Base-by-base conservation (phyloP, 2,888 invertebrate genomes). In the Ormyrus thymus region DNA sequence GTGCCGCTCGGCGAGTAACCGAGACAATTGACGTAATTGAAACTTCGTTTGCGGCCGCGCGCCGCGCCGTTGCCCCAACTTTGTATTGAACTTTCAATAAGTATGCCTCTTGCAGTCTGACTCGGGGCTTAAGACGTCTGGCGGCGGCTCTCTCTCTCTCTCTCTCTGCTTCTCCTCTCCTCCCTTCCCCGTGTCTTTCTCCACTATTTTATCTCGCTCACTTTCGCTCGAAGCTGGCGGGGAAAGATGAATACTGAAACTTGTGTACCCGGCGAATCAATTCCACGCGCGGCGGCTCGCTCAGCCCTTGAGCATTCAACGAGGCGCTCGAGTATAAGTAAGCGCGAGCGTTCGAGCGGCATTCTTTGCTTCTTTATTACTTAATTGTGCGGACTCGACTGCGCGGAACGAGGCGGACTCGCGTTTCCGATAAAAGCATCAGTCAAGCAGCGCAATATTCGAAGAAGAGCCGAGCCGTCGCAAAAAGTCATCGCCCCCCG, bases 11-110 rank as follows among this genome's bases (percentile, higher is more conserved):
- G 53, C 43, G 75, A 70, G 64, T 70, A 81, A 82, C 75, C 73
- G 70, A 80, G 82, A 81, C 82, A 81, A 82, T 81, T 82, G 81
- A 68, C 79, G 79, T 82, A 78, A 81, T 83, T 76, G 81, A 80
- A 82, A 82, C 78, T 83, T 82, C 68, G 75, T 82, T 82, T 78
- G 75, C 81, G 70, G 75, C 29, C 7, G 51, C 46, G 59, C 7
- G 29, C 43, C 4, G 6, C 50, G 61, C 61, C 10, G 7, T 11
- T 0, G 58, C 69, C 71, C 68, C 55, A 81, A 81, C 80, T 83
- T 82, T 77, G 80, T 81, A 79, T 81, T 79, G 73, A 83, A 80
- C 79, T 83, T 81, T 77, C 78, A 75, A 77, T 81, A 83, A 81
- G 79, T 76, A 55, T 29, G 73, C 72, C 78, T 72, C 77, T 70